Evolutionary conservation across 2,113 vertebrate genomes (phyloP).

Genomic region (Xenopus tropicalis): UCB_Xtro_10.0 CM004446.2:99908501-99909000

Average conservation of each 20-base stretch:
- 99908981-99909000: too few species aligned
- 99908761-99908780: slow-evolving; percentile 7
- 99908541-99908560: neutral
- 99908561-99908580: neutral
- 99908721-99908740: slow-evolving; percentile 31
- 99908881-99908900: neutral
- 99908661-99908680: neutral
- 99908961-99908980: too few species aligned
- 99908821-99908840: slow-evolving; percentile 13
- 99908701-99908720: slow-evolving; percentile 22
- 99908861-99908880: neutral
- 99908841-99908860: slow-evolving; percentile 26
- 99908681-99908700: slow-evolving; percentile 3
- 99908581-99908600: neutral
- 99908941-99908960: too few species aligned
- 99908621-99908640: slow-evolving; percentile 16
- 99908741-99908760: slow-evolving; percentile 25
- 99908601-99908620: neutral
- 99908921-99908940: too few species aligned
- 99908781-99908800: slow-evolving; percentile 13
- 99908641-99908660: slow-evolving; percentile 10
- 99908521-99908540: neutral
- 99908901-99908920: too few species aligned
- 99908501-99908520: slow-evolving; percentile 17
- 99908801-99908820: slow-evolving; percentile 31